These are phyloP conservation scores for Urocynchramus pylzowi DNA, from an alignment of 2,113 vertebrate genomes.

Conservation along the genomic window DNA sequence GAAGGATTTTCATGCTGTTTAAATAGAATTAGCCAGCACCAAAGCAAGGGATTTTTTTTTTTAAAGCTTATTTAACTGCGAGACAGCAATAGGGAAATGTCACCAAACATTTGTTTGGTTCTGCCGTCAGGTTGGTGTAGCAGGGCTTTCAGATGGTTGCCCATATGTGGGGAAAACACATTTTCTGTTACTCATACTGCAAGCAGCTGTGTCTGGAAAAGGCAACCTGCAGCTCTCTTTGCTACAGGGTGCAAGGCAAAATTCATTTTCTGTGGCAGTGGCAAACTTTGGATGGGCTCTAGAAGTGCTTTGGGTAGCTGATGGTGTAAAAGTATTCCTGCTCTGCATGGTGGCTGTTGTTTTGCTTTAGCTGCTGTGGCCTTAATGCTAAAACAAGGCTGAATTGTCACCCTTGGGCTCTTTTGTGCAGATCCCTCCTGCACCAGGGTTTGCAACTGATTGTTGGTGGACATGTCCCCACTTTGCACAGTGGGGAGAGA, in stretches of 20 bases:
- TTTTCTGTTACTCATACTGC: neutral
- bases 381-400: neutral
- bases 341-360: neutral
- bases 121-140: neutral
- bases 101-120: slow-evolving; percentile 21
- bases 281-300: neutral
- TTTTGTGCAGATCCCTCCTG: neutral
- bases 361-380: neutral
- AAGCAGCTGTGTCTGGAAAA: neutral
- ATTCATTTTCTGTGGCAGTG: neutral
- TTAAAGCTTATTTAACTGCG: neutral
- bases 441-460: neutral
- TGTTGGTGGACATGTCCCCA: neutral
- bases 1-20: neutral
- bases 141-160: slow-evolving; percentile 15
- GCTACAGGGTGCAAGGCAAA: neutral
- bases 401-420: neutral
- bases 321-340: neutral
- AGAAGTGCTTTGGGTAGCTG: neutral
- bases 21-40: neutral
- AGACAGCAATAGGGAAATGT: neutral
- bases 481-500: neutral
- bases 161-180: neutral
- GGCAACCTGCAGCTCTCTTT: neutral
- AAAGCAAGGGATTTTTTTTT: neutral